phyloP scores from a whole-genome alignment of 1,140 invertebrate species.

The Aphaenogaster ashmeadi region DNA sequence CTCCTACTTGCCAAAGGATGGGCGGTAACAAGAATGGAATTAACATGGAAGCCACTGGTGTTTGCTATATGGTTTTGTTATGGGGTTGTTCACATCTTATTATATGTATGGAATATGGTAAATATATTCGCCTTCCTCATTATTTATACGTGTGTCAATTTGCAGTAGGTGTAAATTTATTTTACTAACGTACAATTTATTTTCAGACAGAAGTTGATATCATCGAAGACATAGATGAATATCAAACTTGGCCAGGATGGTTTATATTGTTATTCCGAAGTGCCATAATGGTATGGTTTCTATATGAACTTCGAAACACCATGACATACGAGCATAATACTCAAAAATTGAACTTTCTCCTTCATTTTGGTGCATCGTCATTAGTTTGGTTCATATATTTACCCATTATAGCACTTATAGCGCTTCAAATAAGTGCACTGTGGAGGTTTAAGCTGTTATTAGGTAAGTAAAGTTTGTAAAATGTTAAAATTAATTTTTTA shows the following conservation, averaged over 20 bases:
- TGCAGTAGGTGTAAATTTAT: slow-evolving; percentile 9
- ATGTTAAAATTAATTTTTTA: background rate
- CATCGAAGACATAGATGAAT: slow-evolving; percentile 98
- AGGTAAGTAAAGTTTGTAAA: slow-evolving; percentile 89
- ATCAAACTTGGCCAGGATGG: slow-evolving; percentile 98
- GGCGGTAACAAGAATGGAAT: slow-evolving; percentile 96
- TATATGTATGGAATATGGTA: slow-evolving; percentile 99
- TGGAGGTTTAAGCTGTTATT: slow-evolving; percentile 98
- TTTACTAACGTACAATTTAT: background rate
- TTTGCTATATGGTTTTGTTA: slow-evolving; percentile 97
- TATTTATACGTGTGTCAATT: background rate
- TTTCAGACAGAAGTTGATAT: slow-evolving; percentile 97
- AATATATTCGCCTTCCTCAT: slow-evolving; percentile 79
- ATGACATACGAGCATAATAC: slow-evolving; percentile 97
- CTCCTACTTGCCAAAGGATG: slow-evolving; percentile 98
- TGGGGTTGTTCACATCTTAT: slow-evolving; percentile 95
- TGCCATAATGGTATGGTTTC: slow-evolving; percentile 98
- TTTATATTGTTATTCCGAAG: slow-evolving; percentile 95
- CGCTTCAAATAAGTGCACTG: slow-evolving; percentile 96
- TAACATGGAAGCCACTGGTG: slow-evolving; percentile 94
- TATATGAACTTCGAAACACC: slow-evolving; percentile 96
- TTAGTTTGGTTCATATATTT: slow-evolving; percentile 99
- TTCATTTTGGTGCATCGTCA: slow-evolving; percentile 98
- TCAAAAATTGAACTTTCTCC: slow-evolving; percentile 96
- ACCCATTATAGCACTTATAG: slow-evolving; percentile 97